Conservation (phyloP, 1,140 invertebrate genomes). For the Musca vetustissima region DNA sequence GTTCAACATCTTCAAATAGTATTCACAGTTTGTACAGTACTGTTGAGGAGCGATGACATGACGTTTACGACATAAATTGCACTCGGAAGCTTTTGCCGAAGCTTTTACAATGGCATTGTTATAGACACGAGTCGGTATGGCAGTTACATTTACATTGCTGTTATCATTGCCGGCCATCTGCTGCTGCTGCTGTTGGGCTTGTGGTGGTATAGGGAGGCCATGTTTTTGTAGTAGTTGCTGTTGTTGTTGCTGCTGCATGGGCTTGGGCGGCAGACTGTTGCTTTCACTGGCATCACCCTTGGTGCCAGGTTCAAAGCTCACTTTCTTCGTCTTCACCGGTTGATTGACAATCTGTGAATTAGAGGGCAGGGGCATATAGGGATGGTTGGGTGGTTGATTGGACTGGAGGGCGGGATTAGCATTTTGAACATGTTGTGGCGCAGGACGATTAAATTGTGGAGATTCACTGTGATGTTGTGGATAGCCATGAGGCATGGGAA, state of each 20-base stretch:
- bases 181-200: not conserved
- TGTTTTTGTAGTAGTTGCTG: constrained; percentile 28
- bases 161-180: constrained; percentile 3
- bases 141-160: constrained; percentile 39
- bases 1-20: constrained; percentile 76
- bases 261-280: constrained; percentile 39
- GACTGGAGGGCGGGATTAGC: not conserved
- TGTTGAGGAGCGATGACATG: constrained; percentile 70
- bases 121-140: constrained; percentile 50
- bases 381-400: not conserved
- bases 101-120: constrained; percentile 58
- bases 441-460: constrained; percentile 8
- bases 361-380: constrained; percentile 35
- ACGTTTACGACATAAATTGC: constrained; percentile 84
- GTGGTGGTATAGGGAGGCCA: constrained; percentile 15
- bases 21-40: constrained; percentile 87
- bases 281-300: constrained; percentile 62
- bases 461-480: constrained; percentile 23
- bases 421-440: not conserved
- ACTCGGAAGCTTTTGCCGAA: constrained; percentile 60
- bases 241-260: constrained; percentile 27
- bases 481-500: constrained; percentile 60
- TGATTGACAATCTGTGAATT: constrained; percentile 43
- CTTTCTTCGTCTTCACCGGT: constrained; percentile 64
- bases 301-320: constrained; percentile 68